These are phyloP conservation scores for Holothuria leucospilota DNA, from an alignment of 53 echinoderm and acorn worm species.

Conservation along the genomic window DNA sequence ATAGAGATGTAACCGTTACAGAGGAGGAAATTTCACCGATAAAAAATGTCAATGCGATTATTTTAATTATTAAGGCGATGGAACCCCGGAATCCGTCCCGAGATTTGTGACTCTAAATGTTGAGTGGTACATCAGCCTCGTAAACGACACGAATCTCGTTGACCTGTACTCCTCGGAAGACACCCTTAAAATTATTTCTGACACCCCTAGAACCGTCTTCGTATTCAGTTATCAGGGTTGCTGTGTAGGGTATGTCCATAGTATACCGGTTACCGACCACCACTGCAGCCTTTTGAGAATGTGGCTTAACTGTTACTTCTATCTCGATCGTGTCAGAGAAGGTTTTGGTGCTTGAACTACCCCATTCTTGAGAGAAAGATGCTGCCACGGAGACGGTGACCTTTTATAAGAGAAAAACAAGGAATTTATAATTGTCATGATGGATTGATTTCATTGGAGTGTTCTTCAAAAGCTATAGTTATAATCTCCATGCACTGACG, in stretches of 20 bases:
- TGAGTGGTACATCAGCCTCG: slow-evolving; percentile 2
- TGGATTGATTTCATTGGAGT: no score
- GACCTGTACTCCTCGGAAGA: slow-evolving; percentile 17
- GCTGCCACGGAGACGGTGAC: neutral
- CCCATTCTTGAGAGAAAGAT: slow-evolving; percentile 2
- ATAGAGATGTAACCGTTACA: no score
- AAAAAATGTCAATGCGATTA: no score
- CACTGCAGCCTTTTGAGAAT: neutral
- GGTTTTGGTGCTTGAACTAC: neutral
- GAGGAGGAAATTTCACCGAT: no score
- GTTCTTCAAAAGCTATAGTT: no score
- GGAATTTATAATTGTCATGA: no score
- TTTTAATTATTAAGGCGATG: no score
- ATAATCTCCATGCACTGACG: no score
- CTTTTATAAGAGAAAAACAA: neutral
- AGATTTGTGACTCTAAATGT: neutral
- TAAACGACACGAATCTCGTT: slow-evolving; percentile 12
- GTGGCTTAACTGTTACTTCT: neutral
- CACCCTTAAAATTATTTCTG: neutral
- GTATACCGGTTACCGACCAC: slow-evolving; percentile 1
- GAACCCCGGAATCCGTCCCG: no score
- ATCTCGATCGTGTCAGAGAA: neutral
- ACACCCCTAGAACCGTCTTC: neutral
- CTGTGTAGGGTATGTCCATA: slow-evolving; percentile 3
- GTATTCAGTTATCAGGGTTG: neutral